Evolutionary conservation across 2,113 vertebrate genomes (phyloP).

Genomic region (Tachysurus vachellii): DNA sequence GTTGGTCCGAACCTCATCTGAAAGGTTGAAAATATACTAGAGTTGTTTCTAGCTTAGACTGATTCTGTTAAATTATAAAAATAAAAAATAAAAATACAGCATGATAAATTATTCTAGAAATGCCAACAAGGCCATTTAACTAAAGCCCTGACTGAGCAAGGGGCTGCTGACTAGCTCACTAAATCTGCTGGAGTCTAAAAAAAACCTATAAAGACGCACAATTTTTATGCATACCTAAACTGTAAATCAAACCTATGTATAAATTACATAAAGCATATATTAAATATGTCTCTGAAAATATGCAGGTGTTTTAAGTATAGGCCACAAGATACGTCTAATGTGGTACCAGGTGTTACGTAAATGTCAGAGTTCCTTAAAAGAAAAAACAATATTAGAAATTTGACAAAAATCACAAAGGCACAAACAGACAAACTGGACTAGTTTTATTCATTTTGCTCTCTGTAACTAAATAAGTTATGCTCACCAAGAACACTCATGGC

Average conservation of each 20-base stretch:
- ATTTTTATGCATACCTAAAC: constrained; percentile 25
- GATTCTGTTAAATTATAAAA: not conserved
- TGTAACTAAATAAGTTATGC: not conserved
- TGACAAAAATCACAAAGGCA: not conserved
- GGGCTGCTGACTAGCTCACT: constrained; percentile 31
- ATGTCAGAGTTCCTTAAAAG: not conserved
- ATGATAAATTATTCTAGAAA: constrained; percentile 16
- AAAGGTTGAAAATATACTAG: too few species aligned
- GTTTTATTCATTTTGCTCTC: not conserved
- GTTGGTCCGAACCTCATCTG: not conserved
- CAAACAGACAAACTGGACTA: too few species aligned
- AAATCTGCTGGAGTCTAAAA: constrained; percentile 29
- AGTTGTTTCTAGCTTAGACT: not conserved
- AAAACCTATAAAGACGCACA: not conserved
- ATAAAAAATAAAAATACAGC: not conserved
- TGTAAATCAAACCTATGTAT: not conserved
- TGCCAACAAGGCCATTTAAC: constrained; percentile 26
- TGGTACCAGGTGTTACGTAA: not conserved
- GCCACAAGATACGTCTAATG: not conserved
- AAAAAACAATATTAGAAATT: not conserved
- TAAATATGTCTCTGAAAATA: not conserved
- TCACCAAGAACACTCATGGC: constrained; percentile 6
- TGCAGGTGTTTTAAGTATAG: not conserved
- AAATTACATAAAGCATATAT: not conserved
- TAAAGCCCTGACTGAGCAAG: constrained; percentile 23